Base-by-base conservation (phyloP, 2,113 vertebrate species). In the Psophia crepitans region DNA sequence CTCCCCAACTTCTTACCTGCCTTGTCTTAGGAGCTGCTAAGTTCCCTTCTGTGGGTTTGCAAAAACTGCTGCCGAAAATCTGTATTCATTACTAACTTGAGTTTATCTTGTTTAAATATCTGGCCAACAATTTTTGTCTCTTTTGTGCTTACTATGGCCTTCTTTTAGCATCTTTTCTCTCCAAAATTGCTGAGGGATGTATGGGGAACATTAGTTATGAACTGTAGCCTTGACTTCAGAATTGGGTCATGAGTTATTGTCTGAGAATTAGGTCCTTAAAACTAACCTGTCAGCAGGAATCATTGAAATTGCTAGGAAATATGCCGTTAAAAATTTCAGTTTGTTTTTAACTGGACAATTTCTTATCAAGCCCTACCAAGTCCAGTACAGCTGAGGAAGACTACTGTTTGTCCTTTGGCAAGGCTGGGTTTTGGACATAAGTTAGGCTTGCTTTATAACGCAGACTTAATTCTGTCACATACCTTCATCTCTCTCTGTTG, bases 251-350 rank as follows among this genome's bases (percentile, higher is more conserved):
- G 69, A 95, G 61, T 71, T 89, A 75, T 11, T 81, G 60, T 32
- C 60, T 64, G 51, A 63, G 76, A 84, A 53, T 58, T 54, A 68
- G 37, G 54, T 86, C 60, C 76, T 95, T 60, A 77, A 85, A 90
- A 85, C 75, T 57, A 56, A 88, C 39, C 49, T 74, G 71, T 92
- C 91, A 93, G 90, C 83, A 93, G 87, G 56, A 90, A 77, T 84
- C 37, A 66, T 30, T 87, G 76, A 74, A 93, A 95, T 76, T 73
- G 57, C 82, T 60, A 28, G 70, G 49, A 93, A 88, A 91, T 63
- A 46, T 1, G 18, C 37, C 63, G 26, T 54, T 89, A 30, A 81
- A 86, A 85, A 87, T 63, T 18, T 68, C 49, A 37, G 9, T n/a
- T 90, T 77, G 35, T 27, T 88, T 95, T 84, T 44, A 89, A 32